Base-by-base conservation (phyloP, 2,888 invertebrate genomes). In the Trypoxylon attenuatum region DNA sequence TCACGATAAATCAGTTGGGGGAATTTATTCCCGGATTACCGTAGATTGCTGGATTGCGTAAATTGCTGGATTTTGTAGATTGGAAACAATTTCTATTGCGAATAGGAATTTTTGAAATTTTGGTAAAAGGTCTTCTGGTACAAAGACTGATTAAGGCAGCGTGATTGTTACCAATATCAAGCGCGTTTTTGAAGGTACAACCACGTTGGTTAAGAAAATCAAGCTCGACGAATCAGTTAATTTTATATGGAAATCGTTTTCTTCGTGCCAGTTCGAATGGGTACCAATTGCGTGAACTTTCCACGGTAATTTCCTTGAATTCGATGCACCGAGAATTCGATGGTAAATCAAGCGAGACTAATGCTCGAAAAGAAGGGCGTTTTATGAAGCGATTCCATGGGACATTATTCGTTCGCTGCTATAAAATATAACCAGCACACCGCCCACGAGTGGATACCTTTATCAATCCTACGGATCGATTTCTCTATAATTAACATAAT, bases 311-410 rank as follows among this genome's bases (percentile, higher is more conserved):
- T 73, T 55, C 19, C 46, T 13, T 19, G 22, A 41, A 50, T 41
- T 51, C 58, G 51, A 42, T 39, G 63, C 43, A 43, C 19, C 29
- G 55, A 58, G 63, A 69, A 58, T 59, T 74, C 56, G 47, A 21
- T 27, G 29, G 47, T 66, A 72, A 72, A 73, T 72, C 73, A 70
- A 39, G 43, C 57, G 73, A 57, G 62, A 70, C 66, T 73, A 72
- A 72, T 56, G 33, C 49, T 50, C 56, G 51, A 15, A 47, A 49
- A 62, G 58, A 57, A 57, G 52, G 56, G 50, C 16, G 58, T 52
- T 66, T 58, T 49, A 57, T 62, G 56, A 49, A 49, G 51, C 52
- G 57, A 60, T 60, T 53, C 45, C 52, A 42, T 38, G 59, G 42
- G 53, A 49, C 53, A 56, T 33, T 10, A 33, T 33, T 57, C 50